These are phyloP conservation scores for Danio aesculapii DNA, from an alignment of 2,797 vertebrate species.

Conservation along the genomic window DNA sequence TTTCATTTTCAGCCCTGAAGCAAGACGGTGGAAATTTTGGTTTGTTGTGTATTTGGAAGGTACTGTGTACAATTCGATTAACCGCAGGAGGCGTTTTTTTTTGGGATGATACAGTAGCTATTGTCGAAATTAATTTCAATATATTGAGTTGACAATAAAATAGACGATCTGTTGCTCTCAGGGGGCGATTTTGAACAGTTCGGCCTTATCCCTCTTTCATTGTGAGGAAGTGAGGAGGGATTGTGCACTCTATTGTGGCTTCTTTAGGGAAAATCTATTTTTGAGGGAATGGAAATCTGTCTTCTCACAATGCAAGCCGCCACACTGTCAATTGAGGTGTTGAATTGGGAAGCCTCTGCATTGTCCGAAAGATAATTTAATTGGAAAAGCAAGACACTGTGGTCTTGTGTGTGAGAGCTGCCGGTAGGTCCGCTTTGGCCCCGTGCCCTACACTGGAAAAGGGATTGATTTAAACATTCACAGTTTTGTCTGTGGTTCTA, in stretches of 20 bases:
- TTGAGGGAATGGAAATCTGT: slow-evolving; percentile 79
- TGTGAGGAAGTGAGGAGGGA: slow-evolving; percentile 69
- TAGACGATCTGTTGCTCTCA: slow-evolving; percentile 69
- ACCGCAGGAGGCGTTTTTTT: slow-evolving; percentile 21
- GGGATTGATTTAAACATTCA: slow-evolving; percentile 64
- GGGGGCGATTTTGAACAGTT: slow-evolving; percentile 75
- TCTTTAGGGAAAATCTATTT: slow-evolving; percentile 81
- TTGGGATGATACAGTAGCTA: background rate
- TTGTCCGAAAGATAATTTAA: slow-evolving; percentile 83
- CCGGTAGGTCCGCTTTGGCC: slow-evolving; percentile 72
- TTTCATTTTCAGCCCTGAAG: background rate
- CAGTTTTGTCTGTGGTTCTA: slow-evolving; percentile 42
- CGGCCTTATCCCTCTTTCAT: slow-evolving; percentile 64
- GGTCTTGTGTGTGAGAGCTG: slow-evolving; percentile 70
- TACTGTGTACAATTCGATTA: slow-evolving; percentile 28
- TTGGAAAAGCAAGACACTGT: slow-evolving; percentile 83
- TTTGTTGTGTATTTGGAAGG: slow-evolving; percentile 14
- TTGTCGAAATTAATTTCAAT: slow-evolving; percentile 43
- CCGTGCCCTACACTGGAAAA: slow-evolving; percentile 76
- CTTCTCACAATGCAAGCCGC: slow-evolving; percentile 76
- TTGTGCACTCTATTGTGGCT: slow-evolving; percentile 76
- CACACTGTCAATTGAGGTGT: slow-evolving; percentile 81
- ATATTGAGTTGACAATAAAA: slow-evolving; percentile 54
- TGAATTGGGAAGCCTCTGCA: slow-evolving; percentile 77
- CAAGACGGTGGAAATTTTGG: background rate